phyloP scores from a whole-genome alignment of 2,113 vertebrate species.

The Chionis minor region DNA sequence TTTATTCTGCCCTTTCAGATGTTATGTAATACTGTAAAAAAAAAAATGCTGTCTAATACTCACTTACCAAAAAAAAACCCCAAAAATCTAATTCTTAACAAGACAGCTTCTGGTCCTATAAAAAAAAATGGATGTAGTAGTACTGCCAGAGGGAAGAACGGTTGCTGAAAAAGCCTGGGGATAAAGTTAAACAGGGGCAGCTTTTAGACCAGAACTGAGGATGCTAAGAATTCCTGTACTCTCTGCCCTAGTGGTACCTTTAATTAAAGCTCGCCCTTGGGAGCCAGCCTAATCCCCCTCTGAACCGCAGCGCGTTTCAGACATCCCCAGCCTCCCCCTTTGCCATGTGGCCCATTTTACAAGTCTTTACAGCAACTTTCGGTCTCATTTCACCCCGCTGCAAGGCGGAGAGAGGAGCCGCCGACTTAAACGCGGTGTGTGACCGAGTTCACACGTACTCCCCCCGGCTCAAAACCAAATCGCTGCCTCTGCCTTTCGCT shows the following conservation, averaged over 20 bases:
- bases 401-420: constrained; percentile 6
- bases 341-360: constrained; percentile 30
- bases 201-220: constrained; percentile 37
- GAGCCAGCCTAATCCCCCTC: constrained; percentile 58
- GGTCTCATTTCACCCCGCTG: background rate
- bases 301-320: constrained; percentile 30
- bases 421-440: background rate
- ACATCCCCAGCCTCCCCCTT: constrained; percentile 34
- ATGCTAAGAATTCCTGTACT: constrained; percentile 44
- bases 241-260: constrained; percentile 52
- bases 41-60: constrained; percentile 60
- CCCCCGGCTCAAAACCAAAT: background rate
- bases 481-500: background rate
- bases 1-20: constrained; percentile 30
- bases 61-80: constrained; percentile 39
- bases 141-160: constrained; percentile 31
- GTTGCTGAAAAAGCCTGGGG: constrained; percentile 27
- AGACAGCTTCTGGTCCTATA: constrained; percentile 55
- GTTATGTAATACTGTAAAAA: constrained; percentile 22
- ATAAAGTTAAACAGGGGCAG: constrained; percentile 46
- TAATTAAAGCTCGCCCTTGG: constrained; percentile 66
- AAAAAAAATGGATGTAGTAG: constrained; percentile 15
- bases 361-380: constrained; percentile 34
- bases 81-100: constrained; percentile 66
- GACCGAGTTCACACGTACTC: background rate